A percentile compares a stretch with the other conserved stretches of the same genome.
phyloP scores from a whole-genome alignment of 1,140 invertebrate species.

The Dryas iulia region DNA sequence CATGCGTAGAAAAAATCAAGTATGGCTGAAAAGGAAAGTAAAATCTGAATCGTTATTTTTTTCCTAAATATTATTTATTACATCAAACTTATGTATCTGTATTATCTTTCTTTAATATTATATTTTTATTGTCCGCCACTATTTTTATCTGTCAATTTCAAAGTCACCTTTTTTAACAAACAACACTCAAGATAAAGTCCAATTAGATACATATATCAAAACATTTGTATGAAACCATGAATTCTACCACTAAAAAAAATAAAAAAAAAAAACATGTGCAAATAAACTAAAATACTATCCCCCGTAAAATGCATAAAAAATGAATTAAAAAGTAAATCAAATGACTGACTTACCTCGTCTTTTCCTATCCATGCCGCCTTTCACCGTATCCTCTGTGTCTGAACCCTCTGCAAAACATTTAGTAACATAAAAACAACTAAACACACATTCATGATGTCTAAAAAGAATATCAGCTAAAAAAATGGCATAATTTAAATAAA shows the following conservation, averaged over 20 bases:
- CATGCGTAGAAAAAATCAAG: constrained; percentile 6
- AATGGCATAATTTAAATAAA: not conserved
- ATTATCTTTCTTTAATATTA: too few relatives aligned
- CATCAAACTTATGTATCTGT: too few relatives aligned
- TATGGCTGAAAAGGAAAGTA: not conserved
- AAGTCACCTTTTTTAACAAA: too few relatives aligned
- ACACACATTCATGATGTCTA: constrained; percentile 20
- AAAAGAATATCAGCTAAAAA: not conserved
- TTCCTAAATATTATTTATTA: too few relatives aligned
- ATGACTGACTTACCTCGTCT: constrained; percentile 55
- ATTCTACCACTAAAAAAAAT: constrained; percentile 4
- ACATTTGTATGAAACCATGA: too few relatives aligned
- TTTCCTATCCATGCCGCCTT: constrained; percentile 58
- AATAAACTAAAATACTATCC: constrained; percentile 20
- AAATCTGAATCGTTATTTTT: not conserved
- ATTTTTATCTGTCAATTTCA: too few relatives aligned
- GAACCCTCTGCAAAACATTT: constrained; percentile 74
- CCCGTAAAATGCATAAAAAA: not conserved
- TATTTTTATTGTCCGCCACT: too few relatives aligned
- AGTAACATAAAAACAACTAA: constrained; percentile 44
- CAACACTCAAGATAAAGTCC: too few relatives aligned
- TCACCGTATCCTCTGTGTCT: constrained; percentile 71
- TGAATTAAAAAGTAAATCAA: constrained; percentile 1
- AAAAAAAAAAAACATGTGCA: constrained; percentile 15
- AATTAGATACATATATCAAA: too few relatives aligned